phyloP scores from a whole-genome alignment of 2,113 vertebrate genomes.

The Perca fluviatilis region DNA sequence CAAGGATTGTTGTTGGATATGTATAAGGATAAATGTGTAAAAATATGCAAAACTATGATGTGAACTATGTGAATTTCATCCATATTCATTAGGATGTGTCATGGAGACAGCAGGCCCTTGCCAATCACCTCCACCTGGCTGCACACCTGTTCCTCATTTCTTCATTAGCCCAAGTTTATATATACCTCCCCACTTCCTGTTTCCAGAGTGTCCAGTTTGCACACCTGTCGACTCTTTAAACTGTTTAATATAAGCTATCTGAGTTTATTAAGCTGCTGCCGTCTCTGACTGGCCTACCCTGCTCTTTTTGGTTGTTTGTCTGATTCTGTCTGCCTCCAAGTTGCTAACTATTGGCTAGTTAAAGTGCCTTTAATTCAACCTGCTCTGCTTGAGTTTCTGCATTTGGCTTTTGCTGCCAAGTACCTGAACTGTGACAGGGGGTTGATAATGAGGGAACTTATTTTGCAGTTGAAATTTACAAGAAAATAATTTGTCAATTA shows the following conservation, averaged over 20 bases:
- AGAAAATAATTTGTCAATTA: neutral
- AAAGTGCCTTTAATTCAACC: neutral
- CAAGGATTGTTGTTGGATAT: neutral
- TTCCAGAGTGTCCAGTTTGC: too few species aligned
- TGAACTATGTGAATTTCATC: neutral
- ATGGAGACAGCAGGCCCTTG: neutral
- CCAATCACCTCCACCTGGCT: conserved; percentile 4
- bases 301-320: neutral
- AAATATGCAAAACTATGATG: neutral
- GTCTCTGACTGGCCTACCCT: neutral
- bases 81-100: neutral
- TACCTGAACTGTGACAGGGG: neutral
- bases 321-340: neutral
- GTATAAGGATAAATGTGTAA: too few species aligned
- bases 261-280: neutral
- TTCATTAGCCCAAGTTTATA: neutral
- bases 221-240: neutral
- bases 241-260: too few species aligned
- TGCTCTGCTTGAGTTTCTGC: neutral
- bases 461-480: neutral
- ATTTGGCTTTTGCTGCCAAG: neutral
- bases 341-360: neutral
- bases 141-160: neutral
- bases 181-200: neutral
- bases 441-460: neutral